phyloP scores from a whole-genome alignment of 30 jellyfish, hydroid and myxozoan genomes.

The Mastigias papua region DNA sequence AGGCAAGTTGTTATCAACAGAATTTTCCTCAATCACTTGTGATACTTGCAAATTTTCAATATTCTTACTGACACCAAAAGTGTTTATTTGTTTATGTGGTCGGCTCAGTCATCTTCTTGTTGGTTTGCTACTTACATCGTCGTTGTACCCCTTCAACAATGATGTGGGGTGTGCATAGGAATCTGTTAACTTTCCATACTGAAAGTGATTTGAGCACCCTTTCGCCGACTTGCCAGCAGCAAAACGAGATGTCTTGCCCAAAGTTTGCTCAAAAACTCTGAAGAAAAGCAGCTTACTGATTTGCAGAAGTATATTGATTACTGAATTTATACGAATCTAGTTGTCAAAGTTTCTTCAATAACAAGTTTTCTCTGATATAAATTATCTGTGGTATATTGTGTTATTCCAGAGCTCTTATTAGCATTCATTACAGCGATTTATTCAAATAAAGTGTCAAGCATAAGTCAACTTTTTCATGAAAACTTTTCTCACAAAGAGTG shows the following conservation, averaged over 20 bases:
- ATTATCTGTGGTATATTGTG: no score
- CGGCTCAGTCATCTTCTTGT: constrained; percentile 44
- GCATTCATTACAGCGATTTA: no score
- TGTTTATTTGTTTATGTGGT: constrained; percentile 10
- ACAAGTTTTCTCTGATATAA: no score
- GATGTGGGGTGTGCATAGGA: constrained; percentile 43
- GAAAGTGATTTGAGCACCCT: constrained; percentile 37
- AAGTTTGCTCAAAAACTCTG: constrained; percentile 19
- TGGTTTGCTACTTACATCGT: constrained; percentile 28
- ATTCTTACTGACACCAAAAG: constrained; percentile 12
- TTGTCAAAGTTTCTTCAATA: no score
- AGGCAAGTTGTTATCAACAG: constrained; percentile 28
- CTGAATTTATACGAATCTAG: no score
- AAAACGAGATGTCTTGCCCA: constrained; percentile 10
- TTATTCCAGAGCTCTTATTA: no score
- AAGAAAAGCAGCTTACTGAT: no score
- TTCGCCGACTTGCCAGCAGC: constrained; percentile 37
- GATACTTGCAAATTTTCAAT: constrained; percentile 23
- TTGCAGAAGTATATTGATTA: no score
- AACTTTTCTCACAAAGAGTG: no score
- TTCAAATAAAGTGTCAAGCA: no score
- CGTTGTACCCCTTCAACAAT: constrained; percentile 26
- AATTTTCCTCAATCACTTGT: constrained; percentile 22
- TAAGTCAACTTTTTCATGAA: no score
- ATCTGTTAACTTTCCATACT: constrained; percentile 31